These are phyloP conservation scores for Choristoneura rosaceana DNA, from an alignment of 2,888 invertebrate species.

Conservation along the genomic window DNA sequence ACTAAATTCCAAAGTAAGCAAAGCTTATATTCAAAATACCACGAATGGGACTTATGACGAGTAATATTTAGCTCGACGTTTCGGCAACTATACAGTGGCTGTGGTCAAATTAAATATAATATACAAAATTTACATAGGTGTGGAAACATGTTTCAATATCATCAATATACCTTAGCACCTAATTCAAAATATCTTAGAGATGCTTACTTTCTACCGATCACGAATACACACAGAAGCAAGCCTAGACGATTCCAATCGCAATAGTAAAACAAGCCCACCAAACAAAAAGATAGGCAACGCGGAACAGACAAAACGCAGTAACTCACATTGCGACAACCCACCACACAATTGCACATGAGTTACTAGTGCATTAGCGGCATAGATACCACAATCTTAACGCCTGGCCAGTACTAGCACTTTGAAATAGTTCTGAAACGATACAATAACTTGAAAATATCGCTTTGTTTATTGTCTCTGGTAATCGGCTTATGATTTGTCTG, in stretches of 20 bases:
- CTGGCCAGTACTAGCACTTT: constrained; percentile 53
- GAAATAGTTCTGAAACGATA: constrained; percentile 62
- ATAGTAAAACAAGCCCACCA: constrained; percentile 10
- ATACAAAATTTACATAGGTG: no score
- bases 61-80: no score
- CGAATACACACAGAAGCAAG: background rate
- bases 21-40: no score
- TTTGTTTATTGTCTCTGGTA: constrained; percentile 59
- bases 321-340: constrained; percentile 68
- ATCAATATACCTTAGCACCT: no score
- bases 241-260: background rate
- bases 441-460: constrained; percentile 39
- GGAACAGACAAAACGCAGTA: constrained; percentile 50
- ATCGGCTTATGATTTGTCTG: constrained; percentile 53
- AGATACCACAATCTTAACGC: constrained; percentile 81
- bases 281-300: constrained; percentile 26
- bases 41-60: no score
- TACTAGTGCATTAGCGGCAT: constrained; percentile 78
- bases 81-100: no score
- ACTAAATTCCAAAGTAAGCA: no score
- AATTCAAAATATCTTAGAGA: no score
- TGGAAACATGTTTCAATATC: no score
- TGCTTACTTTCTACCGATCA: no score
- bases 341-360: constrained; percentile 74
- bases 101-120: no score